These are phyloP conservation scores for Malurus alboscapulatus DNA, from an alignment of 2,113 vertebrate species.

Conservation along the genomic window DNA sequence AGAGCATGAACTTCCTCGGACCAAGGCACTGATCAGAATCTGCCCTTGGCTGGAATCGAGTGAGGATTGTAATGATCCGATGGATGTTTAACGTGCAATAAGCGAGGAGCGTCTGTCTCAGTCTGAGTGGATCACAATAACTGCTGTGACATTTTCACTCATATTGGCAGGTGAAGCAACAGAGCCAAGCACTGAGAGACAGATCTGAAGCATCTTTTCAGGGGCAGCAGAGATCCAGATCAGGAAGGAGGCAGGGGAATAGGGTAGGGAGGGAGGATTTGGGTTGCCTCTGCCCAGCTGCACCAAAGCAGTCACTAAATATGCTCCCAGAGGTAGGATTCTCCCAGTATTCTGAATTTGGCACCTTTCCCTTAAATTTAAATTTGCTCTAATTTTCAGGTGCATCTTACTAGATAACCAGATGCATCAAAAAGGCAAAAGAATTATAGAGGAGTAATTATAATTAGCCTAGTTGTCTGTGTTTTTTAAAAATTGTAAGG, in stretches of 20 bases:
- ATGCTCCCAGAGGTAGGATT: background rate
- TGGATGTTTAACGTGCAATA: background rate
- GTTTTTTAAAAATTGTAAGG: background rate
- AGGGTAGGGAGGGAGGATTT: background rate
- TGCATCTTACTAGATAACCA: slow-evolving; percentile 46
- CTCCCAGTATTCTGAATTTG: slow-evolving; percentile 33
- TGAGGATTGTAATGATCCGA: background rate
- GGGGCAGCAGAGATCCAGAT: background rate
- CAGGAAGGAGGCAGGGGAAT: background rate
- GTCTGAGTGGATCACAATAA: background rate
- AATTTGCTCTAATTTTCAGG: slow-evolving; percentile 54
- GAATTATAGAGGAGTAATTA: slow-evolving; percentile 27
- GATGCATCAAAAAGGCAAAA: slow-evolving; percentile 44
- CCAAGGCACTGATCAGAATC: background rate
- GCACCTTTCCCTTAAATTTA: slow-evolving; percentile 49
- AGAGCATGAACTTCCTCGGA: background rate
- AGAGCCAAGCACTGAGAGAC: background rate
- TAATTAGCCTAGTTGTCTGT: slow-evolving; percentile 30
- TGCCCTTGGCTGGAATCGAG: background rate
- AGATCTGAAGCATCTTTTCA: slow-evolving; percentile 8
- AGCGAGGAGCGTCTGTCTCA: background rate
- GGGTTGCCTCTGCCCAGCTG: slow-evolving; percentile 1
- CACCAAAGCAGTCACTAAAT: background rate
- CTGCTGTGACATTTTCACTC: slow-evolving; percentile 10
- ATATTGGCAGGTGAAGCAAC: background rate